Evolutionary conservation across 2,888 invertebrate species (phyloP), one percentile per base, ranked within the genome.

Genomic region (Athalia circularis): DNA sequence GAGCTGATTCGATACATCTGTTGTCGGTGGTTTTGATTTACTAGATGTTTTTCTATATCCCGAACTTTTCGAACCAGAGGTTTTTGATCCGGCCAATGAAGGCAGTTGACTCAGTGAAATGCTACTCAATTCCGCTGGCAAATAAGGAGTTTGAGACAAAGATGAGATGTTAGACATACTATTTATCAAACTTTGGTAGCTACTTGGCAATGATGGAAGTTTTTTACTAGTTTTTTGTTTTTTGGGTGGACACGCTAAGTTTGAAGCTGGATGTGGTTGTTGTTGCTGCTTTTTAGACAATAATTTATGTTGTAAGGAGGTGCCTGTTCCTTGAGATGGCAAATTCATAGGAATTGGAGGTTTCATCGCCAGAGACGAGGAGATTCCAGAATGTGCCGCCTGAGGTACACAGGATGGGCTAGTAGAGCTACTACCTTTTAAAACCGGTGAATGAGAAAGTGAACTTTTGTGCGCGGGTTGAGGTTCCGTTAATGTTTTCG

Each of bases 211-310:
- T 7, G 82, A 62, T 2, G 86, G 67, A 68, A 86, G 65, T 29
- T 79, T 54, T 76, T 85, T 83, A 9, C 79, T 7, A 4, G 79
- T 9, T 65, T 86, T 86, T 5, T 80, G 78, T 50, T 88, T 89
- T n/a, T 86, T 87, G 5, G 82, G 29, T 0, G 84, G 74, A 67
- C 80, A 77, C 6, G 54, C 29, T 0, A 50, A n/a, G n/a, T 67
- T 52, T 6, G 77, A 77, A 15, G 77, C 54, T 7, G 81, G 43
- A 13, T 83, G 83, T 0, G 84, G 48, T 15, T 84, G 85, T 45
- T 87, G 88, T 0, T 86, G 83, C 68, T 88, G 87, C 67, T 90
- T 89, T 50, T 89, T 89, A n/a, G 87, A 88, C 9, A 89, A 70
- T 3, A 90, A 79, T 77, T 89, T 89, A 65, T 89, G 89, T 65